Percentiles rank a stretch among this genome's conserved stretches.
Conservation (phyloP, 2,797 vertebrate species). For the Fringilla coelebs region DNA sequence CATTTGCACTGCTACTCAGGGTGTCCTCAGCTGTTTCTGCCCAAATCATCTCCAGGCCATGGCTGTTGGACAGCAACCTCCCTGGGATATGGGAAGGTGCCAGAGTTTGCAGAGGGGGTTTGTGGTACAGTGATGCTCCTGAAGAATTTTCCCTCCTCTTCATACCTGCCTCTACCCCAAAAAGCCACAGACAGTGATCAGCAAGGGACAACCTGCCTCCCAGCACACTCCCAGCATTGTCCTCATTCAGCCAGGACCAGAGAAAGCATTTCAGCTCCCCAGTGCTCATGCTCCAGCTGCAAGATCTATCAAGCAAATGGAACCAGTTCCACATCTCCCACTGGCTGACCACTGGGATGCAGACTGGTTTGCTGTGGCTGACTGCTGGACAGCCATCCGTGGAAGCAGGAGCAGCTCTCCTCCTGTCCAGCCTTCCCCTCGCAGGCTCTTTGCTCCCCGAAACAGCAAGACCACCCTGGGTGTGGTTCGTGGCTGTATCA, state of each 20-base stretch:
- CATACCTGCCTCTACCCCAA: background rate
- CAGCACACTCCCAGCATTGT: background rate
- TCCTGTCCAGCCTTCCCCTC: background rate
- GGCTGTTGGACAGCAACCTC: background rate
- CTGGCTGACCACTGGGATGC: rapidly evolving
- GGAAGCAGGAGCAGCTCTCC: background rate
- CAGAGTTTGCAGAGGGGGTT: background rate
- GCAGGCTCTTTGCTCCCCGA: rapidly evolving
- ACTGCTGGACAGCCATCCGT: rapidly evolving
- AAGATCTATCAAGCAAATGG: background rate
- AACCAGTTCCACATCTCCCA: background rate
- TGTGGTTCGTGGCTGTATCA: rapidly evolving
- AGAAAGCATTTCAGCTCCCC: background rate
- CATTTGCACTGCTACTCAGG: background rate
- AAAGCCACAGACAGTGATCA: background rate
- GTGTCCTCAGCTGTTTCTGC: background rate
- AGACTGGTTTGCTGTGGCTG: background rate
- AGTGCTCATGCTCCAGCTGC: background rate
- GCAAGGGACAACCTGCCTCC: background rate
- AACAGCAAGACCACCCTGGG: background rate
- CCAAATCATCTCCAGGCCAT: background rate
- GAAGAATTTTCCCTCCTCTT: background rate
- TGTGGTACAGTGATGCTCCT: background rate
- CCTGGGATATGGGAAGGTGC: background rate
- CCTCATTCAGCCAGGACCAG: background rate